phyloP scores from a whole-genome alignment of 64 coral and sea anemone species.

The Stichodactyla mertensii region DNA sequence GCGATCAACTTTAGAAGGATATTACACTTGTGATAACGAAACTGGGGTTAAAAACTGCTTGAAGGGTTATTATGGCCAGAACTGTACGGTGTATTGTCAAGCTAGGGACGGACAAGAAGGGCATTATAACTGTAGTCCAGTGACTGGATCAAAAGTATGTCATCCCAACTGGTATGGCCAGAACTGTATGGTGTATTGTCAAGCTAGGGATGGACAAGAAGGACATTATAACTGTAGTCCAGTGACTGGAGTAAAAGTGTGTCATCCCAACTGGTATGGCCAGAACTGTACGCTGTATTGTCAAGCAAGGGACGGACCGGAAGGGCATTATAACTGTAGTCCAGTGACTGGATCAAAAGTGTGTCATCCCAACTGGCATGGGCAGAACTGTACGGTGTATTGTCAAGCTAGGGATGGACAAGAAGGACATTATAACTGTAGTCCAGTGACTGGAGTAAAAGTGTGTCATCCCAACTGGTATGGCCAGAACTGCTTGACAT shows the following conservation, averaged over 20 bases:
- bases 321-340: conserved; percentile 54
- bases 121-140: conserved; percentile 41
- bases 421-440: conserved; percentile 48
- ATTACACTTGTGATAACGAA: conserved; percentile 56
- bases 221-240: conserved; percentile 53
- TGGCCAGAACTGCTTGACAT: conserved; percentile 34
- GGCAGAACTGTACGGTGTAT: conserved; percentile 36
- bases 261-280: conserved; percentile 50
- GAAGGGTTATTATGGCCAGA: conserved; percentile 38
- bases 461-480: conserved; percentile 53
- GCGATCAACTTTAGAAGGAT: conserved; percentile 8
- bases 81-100: conserved; percentile 45
- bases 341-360: conserved; percentile 21
- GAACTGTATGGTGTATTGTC: conserved; percentile 48
- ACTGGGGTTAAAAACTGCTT: conserved; percentile 61
- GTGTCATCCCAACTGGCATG: conserved; percentile 52
- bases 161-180: conserved; percentile 42
- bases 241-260: conserved; percentile 30
- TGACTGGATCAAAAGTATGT: conserved; percentile 40
- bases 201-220: conserved; percentile 13
- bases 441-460: conserved; percentile 21
- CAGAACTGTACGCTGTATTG: conserved; percentile 48
- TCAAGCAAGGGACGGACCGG: conserved; percentile 5
- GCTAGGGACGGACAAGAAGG: conserved; percentile 28
- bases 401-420: conserved; percentile 34